Evolutionary conservation across 2,113 vertebrate genomes (phyloP).

Genomic region (Oreochromis tanganicae): DNA sequence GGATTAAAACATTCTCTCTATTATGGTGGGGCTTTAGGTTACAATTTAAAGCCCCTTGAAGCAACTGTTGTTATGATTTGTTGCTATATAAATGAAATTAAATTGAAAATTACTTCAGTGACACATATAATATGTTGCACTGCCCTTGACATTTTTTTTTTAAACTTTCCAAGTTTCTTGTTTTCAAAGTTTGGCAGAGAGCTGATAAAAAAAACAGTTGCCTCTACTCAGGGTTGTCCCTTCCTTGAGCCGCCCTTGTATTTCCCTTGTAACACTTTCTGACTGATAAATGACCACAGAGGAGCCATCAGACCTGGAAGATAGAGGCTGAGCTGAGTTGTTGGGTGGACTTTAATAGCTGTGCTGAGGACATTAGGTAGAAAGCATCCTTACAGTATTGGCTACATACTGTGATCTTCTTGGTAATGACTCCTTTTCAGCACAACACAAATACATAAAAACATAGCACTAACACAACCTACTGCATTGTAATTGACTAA

Average conservation of each 20-base stretch:
- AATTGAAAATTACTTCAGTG: not conserved
- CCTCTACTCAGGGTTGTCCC: not conserved
- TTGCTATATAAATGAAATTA: not conserved
- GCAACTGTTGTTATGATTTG: not conserved
- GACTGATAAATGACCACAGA: conserved; percentile 41
- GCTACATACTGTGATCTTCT: not conserved
- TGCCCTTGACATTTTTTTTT: not conserved
- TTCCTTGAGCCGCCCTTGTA: conserved; percentile 13
- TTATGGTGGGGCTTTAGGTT: not conserved
- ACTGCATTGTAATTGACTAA: not conserved
- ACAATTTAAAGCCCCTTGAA: not conserved
- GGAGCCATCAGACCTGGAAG: conserved; percentile 18
- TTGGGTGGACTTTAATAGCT: conserved; percentile 9
- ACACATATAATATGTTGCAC: not conserved
- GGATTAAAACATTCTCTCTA: not conserved
- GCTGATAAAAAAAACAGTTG: not conserved
- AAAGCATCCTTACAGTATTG: not conserved
- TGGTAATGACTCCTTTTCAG: not conserved
- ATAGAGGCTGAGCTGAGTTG: not conserved
- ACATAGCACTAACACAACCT: not conserved
- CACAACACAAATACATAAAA: not conserved
- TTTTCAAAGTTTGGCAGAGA: conserved; percentile 1
- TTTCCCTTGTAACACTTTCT: not conserved
- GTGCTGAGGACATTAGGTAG: conserved; percentile 2
- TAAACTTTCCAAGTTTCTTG: not conserved